Evolutionary conservation across 2,888 invertebrate species (phyloP), one percentile per base, ranked within the genome.

Genomic region (Odontocolon sp.): DNA sequence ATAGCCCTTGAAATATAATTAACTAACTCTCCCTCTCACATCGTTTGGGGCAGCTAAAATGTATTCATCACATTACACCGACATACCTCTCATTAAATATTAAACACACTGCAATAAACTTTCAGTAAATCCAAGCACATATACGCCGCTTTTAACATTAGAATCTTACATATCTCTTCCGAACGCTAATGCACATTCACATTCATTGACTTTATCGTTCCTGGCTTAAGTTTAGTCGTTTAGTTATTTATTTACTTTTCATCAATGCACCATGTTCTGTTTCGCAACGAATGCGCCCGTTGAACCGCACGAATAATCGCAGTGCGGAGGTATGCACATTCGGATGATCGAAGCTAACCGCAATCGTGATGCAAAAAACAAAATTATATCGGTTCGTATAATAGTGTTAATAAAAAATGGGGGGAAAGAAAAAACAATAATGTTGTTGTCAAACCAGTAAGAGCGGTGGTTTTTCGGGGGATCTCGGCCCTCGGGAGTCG

Each of bases 91-190:
- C 57, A 67, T 74, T 78, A 79, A 79, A 79, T 84, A 85, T 85
- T 83, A 86, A 85, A 86, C 87, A 88, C 87, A 86, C 86, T 84
- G 84, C 82, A 83, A 84, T 82, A 83, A 86, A 85, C 84, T 83
- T 87, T 86, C 85, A 83, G 85, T 85, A 84, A 85, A 83, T 83
- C 80, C 84, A 86, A 87, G 82, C 86, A 83, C 83, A 84, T 85
- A 80, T 87, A 85, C 85, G 83, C 85, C 85, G 80, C 82, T 26
- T 72, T 56, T 69, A 45, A 64, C 69, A 75, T 69, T 69, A 57
- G 81, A 80, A 81, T 77, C 77, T 82, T 79, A 80, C 76, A 67
- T 50, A 66, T 70, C 66, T 70, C 69, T 66, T 71, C 73, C 67
- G 64, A 76, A 74, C 79, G 70, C 66, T 71, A 80, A 79, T 71